Conservation (phyloP, 2,888 invertebrate genomes). For the Petrolisthes cinctipes region DNA sequence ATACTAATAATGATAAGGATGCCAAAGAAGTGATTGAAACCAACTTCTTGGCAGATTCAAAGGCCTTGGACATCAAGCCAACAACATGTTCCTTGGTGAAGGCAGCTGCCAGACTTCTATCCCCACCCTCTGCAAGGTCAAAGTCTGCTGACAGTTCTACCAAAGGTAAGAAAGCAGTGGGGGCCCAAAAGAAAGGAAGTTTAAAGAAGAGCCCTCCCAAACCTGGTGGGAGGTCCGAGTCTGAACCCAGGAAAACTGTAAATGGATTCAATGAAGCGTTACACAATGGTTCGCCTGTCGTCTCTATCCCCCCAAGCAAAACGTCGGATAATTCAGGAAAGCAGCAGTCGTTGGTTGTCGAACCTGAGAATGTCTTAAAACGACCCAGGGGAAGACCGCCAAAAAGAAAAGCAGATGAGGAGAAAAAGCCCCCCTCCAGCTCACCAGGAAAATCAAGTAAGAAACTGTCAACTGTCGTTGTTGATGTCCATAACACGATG, state of each 20-base stretch:
- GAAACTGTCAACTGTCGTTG: slow-evolving; percentile 62
- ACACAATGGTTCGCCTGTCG: slow-evolving; percentile 32
- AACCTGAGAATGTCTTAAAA: slow-evolving; percentile 4
- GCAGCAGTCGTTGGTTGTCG: background rate
- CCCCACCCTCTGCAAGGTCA: slow-evolving; percentile 35
- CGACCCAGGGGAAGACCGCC: slow-evolving; percentile 52
- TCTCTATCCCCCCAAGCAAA: background rate
- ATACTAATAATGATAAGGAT: background rate
- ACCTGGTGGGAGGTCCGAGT: slow-evolving; percentile 23
- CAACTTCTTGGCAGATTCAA: background rate
- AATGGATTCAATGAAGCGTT: slow-evolving; percentile 39
- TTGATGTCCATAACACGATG: slow-evolving; percentile 65
- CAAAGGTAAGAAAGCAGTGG: slow-evolving; percentile 22
- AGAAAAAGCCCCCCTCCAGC: background rate
- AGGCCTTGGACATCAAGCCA: slow-evolving; percentile 9
- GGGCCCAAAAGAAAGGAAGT: slow-evolving; percentile 30
- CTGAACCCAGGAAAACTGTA: slow-evolving; percentile 27
- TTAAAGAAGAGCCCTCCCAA: slow-evolving; percentile 21
- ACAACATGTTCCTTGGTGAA: slow-evolving; percentile 26
- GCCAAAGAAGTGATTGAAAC: background rate
- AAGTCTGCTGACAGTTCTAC: slow-evolving; percentile 37
- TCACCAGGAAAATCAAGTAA: slow-evolving; percentile 53
- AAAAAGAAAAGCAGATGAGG: slow-evolving; percentile 24
- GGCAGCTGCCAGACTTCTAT: slow-evolving; percentile 33
- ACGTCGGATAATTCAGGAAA: background rate